These are phyloP conservation scores for Anseranas semipalmata DNA, from an alignment of 2,113 vertebrate genomes.

Conservation along the genomic window DNA sequence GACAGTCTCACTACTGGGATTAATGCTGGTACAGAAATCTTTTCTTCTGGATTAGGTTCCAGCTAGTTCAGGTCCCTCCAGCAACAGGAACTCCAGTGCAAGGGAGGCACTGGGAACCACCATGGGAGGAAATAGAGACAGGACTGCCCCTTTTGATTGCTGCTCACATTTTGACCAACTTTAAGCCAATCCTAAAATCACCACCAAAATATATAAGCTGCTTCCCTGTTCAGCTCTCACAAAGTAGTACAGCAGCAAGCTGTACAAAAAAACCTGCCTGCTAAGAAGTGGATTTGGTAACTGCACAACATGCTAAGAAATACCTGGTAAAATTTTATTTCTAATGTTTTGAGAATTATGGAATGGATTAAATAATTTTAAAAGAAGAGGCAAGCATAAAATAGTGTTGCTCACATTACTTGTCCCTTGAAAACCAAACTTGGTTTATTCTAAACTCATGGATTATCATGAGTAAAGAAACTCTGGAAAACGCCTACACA, in stretches of 20 bases:
- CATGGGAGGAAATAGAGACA: not conserved
- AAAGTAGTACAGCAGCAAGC: not conserved
- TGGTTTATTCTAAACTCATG: not conserved
- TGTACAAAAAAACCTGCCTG: not conserved
- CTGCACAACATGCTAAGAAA: not conserved
- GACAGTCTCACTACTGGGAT: not conserved
- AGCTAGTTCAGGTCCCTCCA: not conserved
- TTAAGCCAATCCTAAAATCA: not conserved
- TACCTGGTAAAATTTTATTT: not conserved
- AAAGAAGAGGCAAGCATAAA: not conserved
- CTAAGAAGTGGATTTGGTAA: not conserved
- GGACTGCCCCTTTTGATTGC: not conserved
- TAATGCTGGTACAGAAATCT: not conserved
- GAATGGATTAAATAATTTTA: not conserved
- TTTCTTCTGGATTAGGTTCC: not conserved
- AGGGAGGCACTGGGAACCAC: not conserved
- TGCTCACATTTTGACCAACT: not conserved
- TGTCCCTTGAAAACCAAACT: not conserved
- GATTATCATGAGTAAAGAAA: not conserved
- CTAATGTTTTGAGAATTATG: not conserved
- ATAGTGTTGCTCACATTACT: not conserved
- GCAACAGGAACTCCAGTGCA: not conserved
- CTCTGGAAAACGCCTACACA: not conserved
- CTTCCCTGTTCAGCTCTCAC: not conserved
- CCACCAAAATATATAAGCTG: not conserved